Percentiles rank a stretch among this genome's conserved stretches.
Conservation (phyloP, 2,888 invertebrate species). For the Orthonevra nobilis region DNA sequence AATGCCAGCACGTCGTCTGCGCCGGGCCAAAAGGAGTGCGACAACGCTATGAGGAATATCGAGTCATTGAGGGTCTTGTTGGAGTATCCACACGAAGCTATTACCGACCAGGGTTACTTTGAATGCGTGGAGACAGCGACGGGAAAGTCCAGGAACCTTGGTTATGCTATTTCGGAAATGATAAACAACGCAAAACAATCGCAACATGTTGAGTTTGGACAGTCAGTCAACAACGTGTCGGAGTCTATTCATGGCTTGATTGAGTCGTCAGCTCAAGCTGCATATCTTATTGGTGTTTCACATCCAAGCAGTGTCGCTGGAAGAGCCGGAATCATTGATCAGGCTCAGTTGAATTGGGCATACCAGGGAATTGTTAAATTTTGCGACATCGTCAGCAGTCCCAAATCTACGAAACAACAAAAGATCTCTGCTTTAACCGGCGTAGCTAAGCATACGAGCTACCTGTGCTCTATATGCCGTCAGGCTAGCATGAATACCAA, state of each 20-base stretch:
- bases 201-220: conserved; percentile 91
- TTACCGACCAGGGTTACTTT: conserved; percentile 94
- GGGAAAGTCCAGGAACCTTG: conserved; percentile 90
- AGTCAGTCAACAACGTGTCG: conserved; percentile 91
- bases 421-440: conserved; percentile 94
- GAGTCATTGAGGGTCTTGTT: conserved; percentile 91
- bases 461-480: conserved; percentile 96
- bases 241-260: conserved; percentile 94
- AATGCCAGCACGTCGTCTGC: conserved; percentile 88
- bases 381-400: conserved; percentile 88
- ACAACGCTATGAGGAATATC: conserved; percentile 95
- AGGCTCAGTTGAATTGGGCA: conserved; percentile 92
- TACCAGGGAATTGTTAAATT: conserved; percentile 94
- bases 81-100: conserved; percentile 92
- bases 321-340: conserved; percentile 92
- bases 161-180: conserved; percentile 96
- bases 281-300: conserved; percentile 96
- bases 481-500: conserved; percentile 94
- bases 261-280: conserved; percentile 96
- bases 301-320: conserved; percentile 95
- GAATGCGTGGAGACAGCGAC: conserved; percentile 96
- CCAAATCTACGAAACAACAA: conserved; percentile 88
- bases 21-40: conserved; percentile 98
- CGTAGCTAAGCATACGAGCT: conserved; percentile 97
- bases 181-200: conserved; percentile 94